Conservation (phyloP, 2,888 invertebrate species). For the Biston betularia region DNA sequence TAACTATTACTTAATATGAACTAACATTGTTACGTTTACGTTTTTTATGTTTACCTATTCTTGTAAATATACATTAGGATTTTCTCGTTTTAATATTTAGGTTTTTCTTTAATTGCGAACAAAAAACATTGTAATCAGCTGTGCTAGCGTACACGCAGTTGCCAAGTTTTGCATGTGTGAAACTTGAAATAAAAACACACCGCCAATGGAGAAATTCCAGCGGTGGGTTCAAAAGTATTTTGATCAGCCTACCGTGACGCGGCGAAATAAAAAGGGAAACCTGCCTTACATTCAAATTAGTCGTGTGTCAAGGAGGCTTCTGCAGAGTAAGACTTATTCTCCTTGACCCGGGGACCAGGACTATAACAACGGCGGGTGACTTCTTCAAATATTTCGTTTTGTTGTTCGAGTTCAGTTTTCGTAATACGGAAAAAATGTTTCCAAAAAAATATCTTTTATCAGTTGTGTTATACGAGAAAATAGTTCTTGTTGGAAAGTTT, state of each 20-base stretch:
- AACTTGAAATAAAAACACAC: conserved; percentile 38
- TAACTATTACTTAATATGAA: no score
- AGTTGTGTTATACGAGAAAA: neutral
- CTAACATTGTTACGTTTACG: no score
- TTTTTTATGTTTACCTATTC: no score
- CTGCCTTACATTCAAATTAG: conserved; percentile 65
- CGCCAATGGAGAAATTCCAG: conserved; percentile 50
- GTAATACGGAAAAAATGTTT: neutral
- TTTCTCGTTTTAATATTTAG: no score
- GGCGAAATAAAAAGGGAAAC: conserved; percentile 58
- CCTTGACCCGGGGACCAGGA: conserved; percentile 44
- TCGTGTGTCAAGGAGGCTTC: conserved; percentile 51
- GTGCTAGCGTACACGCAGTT: conserved; percentile 9
- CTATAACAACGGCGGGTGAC: neutral
- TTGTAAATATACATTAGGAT: no score
- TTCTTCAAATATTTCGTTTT: conserved; percentile 15
- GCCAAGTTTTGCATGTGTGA: conserved; percentile 33
- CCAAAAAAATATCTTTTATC: conserved; percentile 5
- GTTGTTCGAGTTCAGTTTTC: conserved; percentile 1
- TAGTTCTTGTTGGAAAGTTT: neutral
- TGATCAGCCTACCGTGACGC: conserved; percentile 65
- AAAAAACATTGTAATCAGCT: no score
- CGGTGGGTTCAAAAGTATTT: conserved; percentile 60
- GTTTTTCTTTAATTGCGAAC: no score
- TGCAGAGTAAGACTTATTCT: conserved; percentile 51